phyloP scores from a whole-genome alignment of 2,888 invertebrate genomes.

The Siphlonurus alternatus region DNA sequence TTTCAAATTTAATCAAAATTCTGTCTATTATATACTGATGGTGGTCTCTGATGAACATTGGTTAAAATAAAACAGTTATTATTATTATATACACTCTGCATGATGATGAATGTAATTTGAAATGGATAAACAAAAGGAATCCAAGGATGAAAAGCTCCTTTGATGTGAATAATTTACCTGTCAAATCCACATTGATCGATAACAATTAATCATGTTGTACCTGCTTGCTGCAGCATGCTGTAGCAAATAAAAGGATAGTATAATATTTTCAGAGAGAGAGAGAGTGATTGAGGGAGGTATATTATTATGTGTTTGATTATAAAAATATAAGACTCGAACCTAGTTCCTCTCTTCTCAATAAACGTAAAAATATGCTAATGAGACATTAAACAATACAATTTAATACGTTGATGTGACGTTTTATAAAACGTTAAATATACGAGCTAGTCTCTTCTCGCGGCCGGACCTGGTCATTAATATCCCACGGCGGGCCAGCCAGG shows the following conservation, averaged over 20 bases:
- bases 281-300: neutral
- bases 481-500: neutral
- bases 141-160: neutral
- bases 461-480: neutral
- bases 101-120: neutral
- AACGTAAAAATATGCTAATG: neutral
- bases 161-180: neutral
- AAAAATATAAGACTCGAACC: neutral
- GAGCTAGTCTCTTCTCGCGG: neutral
- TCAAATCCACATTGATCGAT: neutral
- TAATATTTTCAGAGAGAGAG: neutral
- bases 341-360: neutral
- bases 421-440: neutral
- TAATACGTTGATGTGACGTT: neutral
- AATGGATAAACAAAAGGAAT: neutral
- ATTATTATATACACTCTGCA: too few relatives aligned
- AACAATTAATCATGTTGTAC: neutral
- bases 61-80: too few relatives aligned
- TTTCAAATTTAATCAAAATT: too few relatives aligned
- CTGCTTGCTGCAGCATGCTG: neutral
- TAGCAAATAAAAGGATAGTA: neutral
- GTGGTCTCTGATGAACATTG: neutral
- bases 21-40: neutral
- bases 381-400: neutral
- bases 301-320: too few relatives aligned